These are phyloP conservation scores for Temnothorax ravouxi DNA, from an alignment of 2,888 invertebrate genomes.

Conservation along the genomic window DNA sequence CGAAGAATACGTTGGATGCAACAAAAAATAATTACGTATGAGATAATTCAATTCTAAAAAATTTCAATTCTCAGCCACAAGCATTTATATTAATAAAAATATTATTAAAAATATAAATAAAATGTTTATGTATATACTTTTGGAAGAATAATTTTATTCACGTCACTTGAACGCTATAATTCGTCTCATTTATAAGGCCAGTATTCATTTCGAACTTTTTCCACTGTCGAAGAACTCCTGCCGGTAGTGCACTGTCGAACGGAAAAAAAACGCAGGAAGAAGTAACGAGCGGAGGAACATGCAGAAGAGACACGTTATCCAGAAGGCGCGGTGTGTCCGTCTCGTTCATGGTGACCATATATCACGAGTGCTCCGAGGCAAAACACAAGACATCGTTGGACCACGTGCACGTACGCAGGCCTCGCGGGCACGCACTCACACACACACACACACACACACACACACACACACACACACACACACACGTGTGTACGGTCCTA, in stretches of 20 bases:
- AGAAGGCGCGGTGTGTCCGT: slow-evolving; percentile 66
- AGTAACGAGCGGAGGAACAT: slow-evolving; percentile 48
- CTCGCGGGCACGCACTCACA: slow-evolving; percentile 28
- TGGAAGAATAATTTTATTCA: background rate
- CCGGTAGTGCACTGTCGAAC: slow-evolving; percentile 23
- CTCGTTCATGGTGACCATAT: slow-evolving; percentile 63
- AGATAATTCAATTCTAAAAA: background rate
- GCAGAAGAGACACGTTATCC: slow-evolving; percentile 61
- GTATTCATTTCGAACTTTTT: slow-evolving; percentile 31
- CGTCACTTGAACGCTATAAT: background rate
- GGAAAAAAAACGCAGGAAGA: slow-evolving; percentile 48
- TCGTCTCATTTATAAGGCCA: background rate
- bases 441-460: slow-evolving; percentile 26
- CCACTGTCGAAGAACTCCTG: slow-evolving; percentile 9
- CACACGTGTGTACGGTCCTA: slow-evolving; percentile 29
- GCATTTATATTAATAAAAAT: background rate
- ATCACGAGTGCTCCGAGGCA: slow-evolving; percentile 60
- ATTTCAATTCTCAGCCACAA: background rate
- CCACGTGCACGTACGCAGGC: slow-evolving; percentile 39
- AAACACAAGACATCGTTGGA: slow-evolving; percentile 52
- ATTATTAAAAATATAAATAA: background rate
- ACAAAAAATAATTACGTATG: background rate
- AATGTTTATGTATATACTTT: background rate
- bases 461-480: slow-evolving; percentile 26
- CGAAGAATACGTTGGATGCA: background rate